Conservation (phyloP, 2,888 invertebrate species). For the Caenorhabditis auriculariae region DNA sequence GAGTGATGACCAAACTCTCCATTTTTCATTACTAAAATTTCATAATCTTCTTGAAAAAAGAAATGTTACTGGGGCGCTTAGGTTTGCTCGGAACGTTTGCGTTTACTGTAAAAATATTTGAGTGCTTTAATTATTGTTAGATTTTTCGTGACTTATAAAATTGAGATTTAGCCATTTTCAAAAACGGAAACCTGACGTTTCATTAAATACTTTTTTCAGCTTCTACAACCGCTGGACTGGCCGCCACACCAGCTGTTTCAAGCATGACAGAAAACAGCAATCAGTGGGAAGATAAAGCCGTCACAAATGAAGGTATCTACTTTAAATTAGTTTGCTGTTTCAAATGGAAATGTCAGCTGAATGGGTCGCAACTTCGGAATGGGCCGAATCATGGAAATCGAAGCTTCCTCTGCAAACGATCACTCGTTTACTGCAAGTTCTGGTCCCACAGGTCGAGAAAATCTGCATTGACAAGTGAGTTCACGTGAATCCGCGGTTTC, state of each 20-base stretch:
- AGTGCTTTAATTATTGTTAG: too few relatives aligned
- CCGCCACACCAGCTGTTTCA: slow-evolving; percentile 87
- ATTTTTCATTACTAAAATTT: slow-evolving; percentile 2
- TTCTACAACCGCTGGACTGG: slow-evolving; percentile 66
- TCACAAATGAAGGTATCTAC: slow-evolving; percentile 15
- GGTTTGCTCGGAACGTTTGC: too few relatives aligned
- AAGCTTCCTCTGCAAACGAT: slow-evolving; percentile 97
- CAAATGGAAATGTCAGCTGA: slow-evolving; percentile 21
- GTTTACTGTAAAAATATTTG: too few relatives aligned
- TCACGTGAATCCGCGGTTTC: not conserved
- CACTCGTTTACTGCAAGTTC: slow-evolving; percentile 93
- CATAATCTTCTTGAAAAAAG: too few relatives aligned
- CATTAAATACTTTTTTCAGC: slow-evolving; percentile 19
- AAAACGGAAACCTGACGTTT: too few relatives aligned
- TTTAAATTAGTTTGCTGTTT: too few relatives aligned
- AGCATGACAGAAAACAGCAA: slow-evolving; percentile 78
- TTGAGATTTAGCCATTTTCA: too few relatives aligned
- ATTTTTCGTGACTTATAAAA: too few relatives aligned
- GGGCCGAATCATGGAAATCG: slow-evolving; percentile 91
- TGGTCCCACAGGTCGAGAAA: slow-evolving; percentile 99
- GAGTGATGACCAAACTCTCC: slow-evolving; percentile 4
- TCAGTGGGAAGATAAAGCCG: slow-evolving; percentile 39
- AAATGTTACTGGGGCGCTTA: too few relatives aligned
- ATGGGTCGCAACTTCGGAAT: slow-evolving; percentile 91
- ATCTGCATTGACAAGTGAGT: slow-evolving; percentile 97